phyloP scores from a whole-genome alignment of 1,140 invertebrate species.

The Tribolium castaneum region DNA sequence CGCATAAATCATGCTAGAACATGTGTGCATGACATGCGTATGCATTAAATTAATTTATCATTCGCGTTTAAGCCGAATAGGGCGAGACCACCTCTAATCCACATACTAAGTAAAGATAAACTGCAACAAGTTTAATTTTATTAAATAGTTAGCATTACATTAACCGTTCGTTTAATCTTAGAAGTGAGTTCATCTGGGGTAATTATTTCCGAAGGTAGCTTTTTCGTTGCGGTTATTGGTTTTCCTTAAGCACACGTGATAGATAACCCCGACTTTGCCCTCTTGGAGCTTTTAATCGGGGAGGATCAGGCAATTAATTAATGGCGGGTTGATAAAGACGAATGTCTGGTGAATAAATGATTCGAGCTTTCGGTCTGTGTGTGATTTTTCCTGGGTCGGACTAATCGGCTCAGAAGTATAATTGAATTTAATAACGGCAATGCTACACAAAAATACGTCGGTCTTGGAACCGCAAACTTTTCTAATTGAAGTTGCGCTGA shows the following conservation, averaged over 20 bases:
- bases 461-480: constrained; percentile 21
- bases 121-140: neutral
- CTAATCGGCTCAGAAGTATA: constrained; percentile 11
- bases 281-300: neutral
- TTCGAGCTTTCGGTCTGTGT: neutral
- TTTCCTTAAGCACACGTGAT: neutral
- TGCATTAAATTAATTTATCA: constrained; percentile 32
- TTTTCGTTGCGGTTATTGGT: neutral
- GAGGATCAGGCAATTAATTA: neutral
- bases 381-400: neutral
- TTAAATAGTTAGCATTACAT: too few relatives aligned
- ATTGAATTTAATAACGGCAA: constrained; percentile 34
- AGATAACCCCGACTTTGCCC: neutral
- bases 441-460: constrained; percentile 29
- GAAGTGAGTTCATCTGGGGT: too few relatives aligned
- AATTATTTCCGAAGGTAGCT: neutral
- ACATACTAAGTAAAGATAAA: neutral
- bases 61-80: neutral
- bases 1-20: constrained; percentile 16
- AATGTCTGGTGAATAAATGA: constrained; percentile 10
- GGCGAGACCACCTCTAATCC: neutral
- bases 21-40: constrained; percentile 27
- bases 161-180: too few relatives aligned
- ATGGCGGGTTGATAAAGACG: neutral
- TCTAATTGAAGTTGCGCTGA: constrained; percentile 29